Evolutionary conservation across 2,797 vertebrate species (phyloP), one percentile per base, ranked within the genome.

Genomic region (Thripadectes ignobilis): DNA sequence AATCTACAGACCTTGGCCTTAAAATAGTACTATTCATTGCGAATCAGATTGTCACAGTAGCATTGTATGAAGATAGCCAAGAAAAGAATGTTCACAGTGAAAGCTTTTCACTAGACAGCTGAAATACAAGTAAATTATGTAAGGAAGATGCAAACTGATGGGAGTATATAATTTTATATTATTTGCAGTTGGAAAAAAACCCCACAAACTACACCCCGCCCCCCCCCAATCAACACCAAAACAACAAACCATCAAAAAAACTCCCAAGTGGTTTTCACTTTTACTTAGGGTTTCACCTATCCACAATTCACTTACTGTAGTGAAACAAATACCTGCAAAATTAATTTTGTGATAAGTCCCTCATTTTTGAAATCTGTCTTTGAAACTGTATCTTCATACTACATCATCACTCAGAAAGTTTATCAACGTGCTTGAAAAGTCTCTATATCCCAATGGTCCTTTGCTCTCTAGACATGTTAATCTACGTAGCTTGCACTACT

Each of bases 131-230:
- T 43, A 68, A 90, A 75, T 32, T 1, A 1, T 24, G 61, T 34
- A 13, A 78, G 30, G 34, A 84, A 55, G 39, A 66, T 15, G 9
- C 16, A 69, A 82, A 69, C 12, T 62, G 18, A 57, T 29, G 4
- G 5, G 52, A 48, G 10, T 29, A 2, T 32, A 7, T 27, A 30
- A 48, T 30, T 89, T 48, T 74, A 46, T 9, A 7, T 52, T n/a
- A 62, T 74, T 75, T 61, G 38, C 26, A 61, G 12, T 39, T 20
- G 36, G 14, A 49, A 26, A 26, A 49, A 48, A 46, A 21, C 45
- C 5, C 14, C 39, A n/a, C n/a, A n/a, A n/a, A n/a, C n/a, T n/a
- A 18, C 3, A 13, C 22, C 10, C 10, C 45, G 3, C 45, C 4
- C 10, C 17, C 51, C 13, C 4, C 8, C 27, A 49, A 49, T 14